Conservation (phyloP, 2,888 invertebrate species). For the Hipparchia sbordonii region DNA sequence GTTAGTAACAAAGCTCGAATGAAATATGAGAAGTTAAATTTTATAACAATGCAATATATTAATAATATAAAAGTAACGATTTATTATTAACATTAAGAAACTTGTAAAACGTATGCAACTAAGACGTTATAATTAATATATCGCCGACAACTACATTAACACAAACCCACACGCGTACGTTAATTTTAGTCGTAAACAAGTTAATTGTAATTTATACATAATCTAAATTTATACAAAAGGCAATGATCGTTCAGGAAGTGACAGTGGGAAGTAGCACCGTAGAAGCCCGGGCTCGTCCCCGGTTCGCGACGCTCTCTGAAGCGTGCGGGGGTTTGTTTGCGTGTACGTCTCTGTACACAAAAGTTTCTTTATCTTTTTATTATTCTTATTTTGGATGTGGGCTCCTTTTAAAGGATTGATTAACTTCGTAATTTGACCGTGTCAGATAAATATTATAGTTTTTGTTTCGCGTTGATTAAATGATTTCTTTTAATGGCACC, state of each 20-base stretch:
- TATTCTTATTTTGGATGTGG: constrained; percentile 75
- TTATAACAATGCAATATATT: constrained; percentile 39
- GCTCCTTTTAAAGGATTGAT: constrained; percentile 68
- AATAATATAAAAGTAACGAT: constrained; percentile 27
- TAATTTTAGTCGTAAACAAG: constrained; percentile 52
- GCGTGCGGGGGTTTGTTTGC: constrained; percentile 43
- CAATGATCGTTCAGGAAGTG: constrained; percentile 30
- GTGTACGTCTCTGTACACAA: constrained; percentile 56
- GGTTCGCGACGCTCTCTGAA: constrained; percentile 47
- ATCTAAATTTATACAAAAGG: constrained; percentile 30
- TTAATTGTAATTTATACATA: constrained; percentile 45
- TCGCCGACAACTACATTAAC: constrained; percentile 65
- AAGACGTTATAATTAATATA: constrained; percentile 34
- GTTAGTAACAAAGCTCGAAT: constrained; percentile 24
- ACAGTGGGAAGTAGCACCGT: constrained; percentile 41
- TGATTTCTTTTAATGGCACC: constrained; percentile 76
- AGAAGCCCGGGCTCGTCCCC: constrained; percentile 35
- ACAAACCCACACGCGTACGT: constrained; percentile 79
- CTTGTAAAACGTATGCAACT: constrained; percentile 34
- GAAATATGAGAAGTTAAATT: constrained; percentile 31
- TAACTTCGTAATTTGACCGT: constrained; percentile 53
- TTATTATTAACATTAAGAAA: constrained; percentile 27
- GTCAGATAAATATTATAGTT: constrained; percentile 33
- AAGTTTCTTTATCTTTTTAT: constrained; percentile 64
- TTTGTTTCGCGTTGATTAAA: constrained; percentile 49